Evolutionary conservation across 2,888 invertebrate genomes (phyloP).

Genomic region (Papilio elwesi): DNA sequence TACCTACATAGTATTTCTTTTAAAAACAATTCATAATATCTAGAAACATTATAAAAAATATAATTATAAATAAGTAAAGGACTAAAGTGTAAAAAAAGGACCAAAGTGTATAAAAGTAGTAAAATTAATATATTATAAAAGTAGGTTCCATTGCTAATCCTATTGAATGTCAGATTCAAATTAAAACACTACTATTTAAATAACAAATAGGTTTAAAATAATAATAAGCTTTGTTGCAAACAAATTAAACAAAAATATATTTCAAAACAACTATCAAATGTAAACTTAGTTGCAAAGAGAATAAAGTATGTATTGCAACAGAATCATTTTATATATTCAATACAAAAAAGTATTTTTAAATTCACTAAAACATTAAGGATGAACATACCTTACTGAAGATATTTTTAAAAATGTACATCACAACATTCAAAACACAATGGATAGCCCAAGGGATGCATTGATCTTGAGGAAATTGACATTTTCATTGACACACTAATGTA

Average conservation of each 20-base stretch:
- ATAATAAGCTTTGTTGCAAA: too few species aligned
- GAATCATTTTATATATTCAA: neutral
- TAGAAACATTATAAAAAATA: neutral
- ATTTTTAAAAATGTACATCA: slow-evolving; percentile 68
- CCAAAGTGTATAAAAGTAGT: too few species aligned
- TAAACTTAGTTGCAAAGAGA: slow-evolving; percentile 10
- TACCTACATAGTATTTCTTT: neutral
- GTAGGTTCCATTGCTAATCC: too few species aligned
- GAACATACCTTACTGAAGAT: slow-evolving; percentile 63
- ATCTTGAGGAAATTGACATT: slow-evolving; percentile 50
- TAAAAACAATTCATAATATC: neutral
- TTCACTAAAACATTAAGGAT: neutral
- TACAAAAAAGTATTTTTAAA: neutral
- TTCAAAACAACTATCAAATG: neutral
- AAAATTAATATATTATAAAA: too few species aligned
- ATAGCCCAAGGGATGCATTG: slow-evolving; percentile 43
- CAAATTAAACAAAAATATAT: neutral
- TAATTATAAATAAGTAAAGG: too few species aligned
- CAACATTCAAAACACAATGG: slow-evolving; percentile 51
- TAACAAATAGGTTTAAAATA: too few species aligned
- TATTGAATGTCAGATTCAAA: too few species aligned
- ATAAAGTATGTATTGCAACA: neutral
- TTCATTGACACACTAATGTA: slow-evolving; percentile 50
- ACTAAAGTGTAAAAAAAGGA: too few species aligned
- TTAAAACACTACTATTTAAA: too few species aligned